Evolutionary conservation across 2,797 vertebrate genomes (phyloP), one percentile per base, ranked within the genome.

Genomic region (Sebastes goodei): DNA sequence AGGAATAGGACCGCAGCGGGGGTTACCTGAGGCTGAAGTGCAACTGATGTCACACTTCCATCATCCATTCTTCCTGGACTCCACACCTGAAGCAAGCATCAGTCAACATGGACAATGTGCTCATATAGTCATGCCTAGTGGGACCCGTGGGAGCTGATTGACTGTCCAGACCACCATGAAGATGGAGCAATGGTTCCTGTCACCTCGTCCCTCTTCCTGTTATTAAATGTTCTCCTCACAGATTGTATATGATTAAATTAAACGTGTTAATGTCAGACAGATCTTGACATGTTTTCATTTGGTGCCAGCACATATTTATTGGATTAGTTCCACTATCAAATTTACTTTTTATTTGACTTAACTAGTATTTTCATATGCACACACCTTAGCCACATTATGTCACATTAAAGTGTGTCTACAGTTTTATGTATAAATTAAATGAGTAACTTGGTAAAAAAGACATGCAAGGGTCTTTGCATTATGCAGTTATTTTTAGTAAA

Each of bases 181-280:
- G 63, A 78, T 82, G 84, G 78, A 89, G 76, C 69, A 60, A 10
- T 62, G 69, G 63, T 74, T 82, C 72, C 82, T 76, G 56, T 66
- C 76, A 56, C 69, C 70, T 83, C 65, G 25, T 78, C 83, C 17
- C 27, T 27, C n/a, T 65, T 55, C 25, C 63, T 83, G 46, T 78
- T 69, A 25, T 79, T 80, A 4, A 79, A 65, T 89, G 76, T 88
- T 72, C 72, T 76, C 69, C 32, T 72, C 72, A n/a, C 77, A 62
- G 59, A 88, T 93, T 95, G 88, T 95, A 91, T 87, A 94, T 94
- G 83, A 52, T 87, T 94, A 91, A 91, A 90, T 95, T 94, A 93
- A 93, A 93, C 60, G 63, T 77, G 71, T 90, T 89, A 84, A 91
- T 88, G 85, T 87, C 35, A 29, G 32, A 72, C 52, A 10, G 0